A percentile compares a stretch with the other conserved stretches of the same genome.
Evolutionary conservation across 2,113 vertebrate genomes (phyloP).

Genomic region (Gymnarchus niloticus): DNA sequence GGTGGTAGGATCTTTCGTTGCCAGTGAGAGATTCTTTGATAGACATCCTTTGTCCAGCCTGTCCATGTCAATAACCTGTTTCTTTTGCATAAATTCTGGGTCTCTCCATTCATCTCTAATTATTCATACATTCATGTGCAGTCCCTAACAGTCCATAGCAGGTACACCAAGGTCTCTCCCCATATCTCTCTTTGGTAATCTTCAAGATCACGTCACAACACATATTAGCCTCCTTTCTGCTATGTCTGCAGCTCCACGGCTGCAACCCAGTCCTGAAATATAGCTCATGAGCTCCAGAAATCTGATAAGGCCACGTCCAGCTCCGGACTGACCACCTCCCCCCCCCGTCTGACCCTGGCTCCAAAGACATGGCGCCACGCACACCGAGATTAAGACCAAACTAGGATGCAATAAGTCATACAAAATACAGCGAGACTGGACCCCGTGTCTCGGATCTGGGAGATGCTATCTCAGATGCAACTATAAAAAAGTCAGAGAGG

Average conservation of each 20-base stretch:
- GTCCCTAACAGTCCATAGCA: not conserved
- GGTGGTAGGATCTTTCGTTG: not conserved
- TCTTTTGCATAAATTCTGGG: not conserved
- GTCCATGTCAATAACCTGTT: not conserved
- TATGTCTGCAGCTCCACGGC: not conserved
- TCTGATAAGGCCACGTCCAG: constrained; percentile 59
- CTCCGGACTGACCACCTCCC: constrained; percentile 44
- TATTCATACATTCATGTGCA: not conserved
- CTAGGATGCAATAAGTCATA: constrained; percentile 59
- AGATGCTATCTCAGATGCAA: constrained; percentile 48
- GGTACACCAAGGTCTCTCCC: not conserved
- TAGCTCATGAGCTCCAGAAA: constrained; percentile 51
- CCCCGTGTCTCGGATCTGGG: constrained; percentile 45
- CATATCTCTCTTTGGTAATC: not conserved
- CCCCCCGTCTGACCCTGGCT: not conserved
- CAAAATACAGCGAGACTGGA: constrained; percentile 38
- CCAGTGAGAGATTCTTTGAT: not conserved
- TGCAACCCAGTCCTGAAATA: constrained; percentile 50
- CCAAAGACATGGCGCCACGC: constrained; percentile 62
- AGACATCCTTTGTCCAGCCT: not conserved
- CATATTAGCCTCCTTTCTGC: not conserved
- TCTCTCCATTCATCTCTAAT: not conserved
- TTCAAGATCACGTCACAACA: not conserved
- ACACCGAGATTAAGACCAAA: constrained; percentile 65
- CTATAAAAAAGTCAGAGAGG: constrained; percentile 10